A percentile compares a stretch with the other conserved stretches of the same genome.
phyloP scores from a whole-genome alignment of 2,797 vertebrate species.

The Muscicapa striata region DNA sequence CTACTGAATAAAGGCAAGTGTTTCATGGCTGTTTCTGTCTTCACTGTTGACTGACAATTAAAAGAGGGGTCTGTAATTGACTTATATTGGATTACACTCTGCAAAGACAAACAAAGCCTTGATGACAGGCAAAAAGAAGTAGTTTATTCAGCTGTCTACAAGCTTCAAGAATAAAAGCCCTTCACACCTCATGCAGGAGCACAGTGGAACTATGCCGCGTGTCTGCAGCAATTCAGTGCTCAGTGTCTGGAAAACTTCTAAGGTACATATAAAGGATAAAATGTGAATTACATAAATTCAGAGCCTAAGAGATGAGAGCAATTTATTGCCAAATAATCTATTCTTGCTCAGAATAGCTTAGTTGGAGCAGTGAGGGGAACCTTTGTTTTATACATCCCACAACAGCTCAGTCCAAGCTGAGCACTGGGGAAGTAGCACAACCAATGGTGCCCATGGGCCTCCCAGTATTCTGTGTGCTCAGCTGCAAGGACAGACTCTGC shows the following conservation, averaged over 20 bases:
- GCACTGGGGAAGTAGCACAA: neutral
- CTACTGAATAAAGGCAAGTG: neutral
- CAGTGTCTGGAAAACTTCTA: neutral
- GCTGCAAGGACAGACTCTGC: neutral
- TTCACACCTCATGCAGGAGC: neutral
- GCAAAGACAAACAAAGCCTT: conserved; percentile 40
- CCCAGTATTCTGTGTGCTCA: neutral
- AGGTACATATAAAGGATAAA: neutral
- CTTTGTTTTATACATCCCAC: neutral
- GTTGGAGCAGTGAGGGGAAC: neutral
- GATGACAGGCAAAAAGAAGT: neutral
- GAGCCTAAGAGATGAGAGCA: neutral
- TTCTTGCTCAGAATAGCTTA: neutral
- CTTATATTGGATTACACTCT: conserved; percentile 8
- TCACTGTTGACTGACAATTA: conserved; percentile 47
- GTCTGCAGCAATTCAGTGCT: neutral
- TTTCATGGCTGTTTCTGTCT: neutral
- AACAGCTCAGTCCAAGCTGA: neutral
- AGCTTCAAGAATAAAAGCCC: conserved; percentile 4
- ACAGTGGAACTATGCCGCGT: fast-evolving
- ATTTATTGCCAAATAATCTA: neutral
- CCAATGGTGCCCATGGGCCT: fast-evolving
- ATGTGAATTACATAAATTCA: neutral
- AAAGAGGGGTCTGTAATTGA: conserved; percentile 25
- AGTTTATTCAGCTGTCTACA: conserved; percentile 12